phyloP scores from a whole-genome alignment of 2,888 invertebrate species.

The Sinotaia quadrata region DNA sequence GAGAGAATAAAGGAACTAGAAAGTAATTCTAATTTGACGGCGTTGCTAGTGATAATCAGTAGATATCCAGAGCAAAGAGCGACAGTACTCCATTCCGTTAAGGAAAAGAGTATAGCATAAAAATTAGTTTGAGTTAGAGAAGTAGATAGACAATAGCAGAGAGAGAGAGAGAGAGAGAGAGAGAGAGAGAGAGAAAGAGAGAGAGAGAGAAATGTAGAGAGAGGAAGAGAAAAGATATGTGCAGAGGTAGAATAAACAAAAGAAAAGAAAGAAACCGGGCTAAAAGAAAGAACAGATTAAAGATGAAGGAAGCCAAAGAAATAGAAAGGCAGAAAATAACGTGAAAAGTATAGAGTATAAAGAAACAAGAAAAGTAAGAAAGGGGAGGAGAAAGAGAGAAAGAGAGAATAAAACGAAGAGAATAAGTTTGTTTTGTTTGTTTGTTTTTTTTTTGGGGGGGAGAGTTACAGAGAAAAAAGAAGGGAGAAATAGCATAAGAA shows the following conservation, averaged over 20 bases:
- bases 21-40: too few relatives aligned
- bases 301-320: neutral
- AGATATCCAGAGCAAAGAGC: too few relatives aligned
- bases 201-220: neutral
- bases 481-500: neutral
- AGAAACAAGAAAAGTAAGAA: slow-evolving; percentile 1
- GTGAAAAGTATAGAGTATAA: neutral
- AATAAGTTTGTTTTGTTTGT: too few relatives aligned
- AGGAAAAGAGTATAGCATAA: too few relatives aligned
- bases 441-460: too few relatives aligned
- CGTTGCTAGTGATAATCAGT: too few relatives aligned
- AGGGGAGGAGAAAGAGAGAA: slow-evolving; percentile 10
- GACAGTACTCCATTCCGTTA: too few relatives aligned
- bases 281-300: neutral
- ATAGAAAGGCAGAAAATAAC: neutral
- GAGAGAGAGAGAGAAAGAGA: neutral
- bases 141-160: neutral
- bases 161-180: neutral
- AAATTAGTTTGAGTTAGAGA: neutral
- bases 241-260: neutral
- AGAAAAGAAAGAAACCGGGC: neutral
- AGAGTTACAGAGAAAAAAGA: neutral
- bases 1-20: too few relatives aligned
- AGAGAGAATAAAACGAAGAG: neutral
- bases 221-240: neutral